Conservation (phyloP, 1,140 invertebrate species). For the Anastrepha obliqua region DNA sequence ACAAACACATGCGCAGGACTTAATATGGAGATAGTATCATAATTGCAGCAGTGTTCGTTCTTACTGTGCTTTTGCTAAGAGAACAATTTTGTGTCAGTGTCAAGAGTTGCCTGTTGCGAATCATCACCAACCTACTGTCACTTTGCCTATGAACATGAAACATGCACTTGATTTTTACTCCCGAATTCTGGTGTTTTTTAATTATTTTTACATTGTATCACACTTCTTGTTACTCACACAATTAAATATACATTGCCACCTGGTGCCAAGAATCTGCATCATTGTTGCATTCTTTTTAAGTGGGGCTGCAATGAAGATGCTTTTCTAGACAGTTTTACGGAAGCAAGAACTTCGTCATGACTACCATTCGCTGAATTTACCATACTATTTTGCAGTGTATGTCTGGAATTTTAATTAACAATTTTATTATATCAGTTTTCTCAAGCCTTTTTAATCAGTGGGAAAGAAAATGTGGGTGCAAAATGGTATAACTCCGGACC, state of each 20-base stretch:
- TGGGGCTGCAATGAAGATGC: constrained; percentile 8
- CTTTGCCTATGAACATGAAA: too few species aligned
- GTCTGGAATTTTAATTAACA: background rate
- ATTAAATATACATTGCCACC: background rate
- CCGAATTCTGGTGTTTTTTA: background rate
- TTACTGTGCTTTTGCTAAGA: too few species aligned
- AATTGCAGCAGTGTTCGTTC: too few species aligned
- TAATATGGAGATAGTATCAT: too few species aligned
- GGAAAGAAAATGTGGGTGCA: background rate
- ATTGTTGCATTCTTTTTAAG: background rate
- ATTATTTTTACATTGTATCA: constrained; percentile 18
- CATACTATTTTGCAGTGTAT: background rate
- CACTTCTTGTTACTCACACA: background rate
- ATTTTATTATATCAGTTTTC: background rate
- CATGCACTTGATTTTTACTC: too few species aligned
- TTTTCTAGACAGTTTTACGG: background rate
- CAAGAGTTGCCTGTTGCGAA: too few species aligned
- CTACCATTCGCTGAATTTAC: background rate
- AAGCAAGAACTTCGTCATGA: background rate
- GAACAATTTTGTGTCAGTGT: too few species aligned
- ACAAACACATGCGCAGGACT: too few species aligned
- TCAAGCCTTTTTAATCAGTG: constrained; percentile 15
- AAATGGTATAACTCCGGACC: background rate
- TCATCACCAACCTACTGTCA: too few species aligned
- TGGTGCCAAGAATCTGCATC: background rate